Evolutionary conservation across 2,888 invertebrate genomes (phyloP), one percentile per base, ranked within the genome.

Genomic region (Notodonta dromedarius): DNA sequence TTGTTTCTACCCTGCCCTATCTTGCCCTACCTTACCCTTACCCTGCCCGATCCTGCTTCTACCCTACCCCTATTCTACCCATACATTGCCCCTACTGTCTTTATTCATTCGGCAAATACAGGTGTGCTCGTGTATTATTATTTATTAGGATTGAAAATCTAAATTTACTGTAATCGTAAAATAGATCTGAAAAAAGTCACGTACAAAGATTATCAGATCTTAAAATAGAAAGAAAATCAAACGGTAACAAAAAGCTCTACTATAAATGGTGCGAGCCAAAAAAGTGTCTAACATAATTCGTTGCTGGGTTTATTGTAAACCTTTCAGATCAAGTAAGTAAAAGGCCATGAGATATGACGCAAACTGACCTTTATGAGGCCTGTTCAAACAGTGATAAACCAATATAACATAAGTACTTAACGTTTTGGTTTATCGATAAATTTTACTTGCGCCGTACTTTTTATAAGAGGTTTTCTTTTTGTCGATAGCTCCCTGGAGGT

Each of bases 361-460:
- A 74, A 74, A 74, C 61, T 73, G 74, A 70, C 79, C 79, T 73
- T 78, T 80, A 77, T 70, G 71, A 69, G 66, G 73, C 82, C 87
- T 90, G 89, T 78, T 70, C 81, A 87, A 85, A 89, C 86, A 85
- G 64, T 71, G 87, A 89, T 89, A 90, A 83, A 84, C 76, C 78
- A 79, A 78, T 74, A 76, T 73, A 66, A 70, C 68, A 74, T 76
- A 24, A 2, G 24, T 2, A 78, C 70, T 77, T 81, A 74, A 74
- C 73, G 71, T 63, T 70, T 63, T 58, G 69, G 66, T 48, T 63
- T 54, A 56, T 60, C 65, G 65, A 80, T 78, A 79, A 71, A 74
- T 77, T 77, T 71, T 61, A 67, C 66, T 74, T 71, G 69, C 46
- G 53, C 60, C 65, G 50, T 71, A 70, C 68, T 78, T 79, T 69